Evolutionary conservation across 2,797 vertebrate genomes (phyloP).

Genomic region (Anguilla pacifica): DNA sequence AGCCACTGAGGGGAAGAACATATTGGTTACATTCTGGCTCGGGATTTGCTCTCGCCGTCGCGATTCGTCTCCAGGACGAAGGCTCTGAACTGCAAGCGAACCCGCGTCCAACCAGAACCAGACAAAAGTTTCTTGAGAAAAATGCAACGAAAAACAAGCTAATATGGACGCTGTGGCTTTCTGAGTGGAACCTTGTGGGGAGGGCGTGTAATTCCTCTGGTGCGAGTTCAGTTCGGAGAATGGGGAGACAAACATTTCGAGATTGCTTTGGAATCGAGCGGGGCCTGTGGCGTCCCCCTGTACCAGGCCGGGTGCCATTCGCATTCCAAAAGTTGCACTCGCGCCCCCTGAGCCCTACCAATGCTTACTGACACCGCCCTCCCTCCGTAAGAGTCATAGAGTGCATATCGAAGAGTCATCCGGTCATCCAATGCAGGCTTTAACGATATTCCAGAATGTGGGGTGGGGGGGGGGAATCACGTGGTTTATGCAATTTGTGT

Average conservation of each 20-base stretch:
- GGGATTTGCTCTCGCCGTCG: constrained; percentile 27
- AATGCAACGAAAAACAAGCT: constrained; percentile 26
- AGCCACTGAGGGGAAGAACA: constrained; percentile 1
- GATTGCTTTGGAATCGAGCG: background rate
- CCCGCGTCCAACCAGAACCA: constrained; percentile 28
- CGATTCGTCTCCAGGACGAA: constrained; percentile 12
- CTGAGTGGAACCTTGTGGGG: background rate
- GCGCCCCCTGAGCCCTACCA: background rate
- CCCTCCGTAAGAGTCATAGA: background rate
- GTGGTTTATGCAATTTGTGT: background rate
- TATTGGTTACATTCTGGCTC: constrained; percentile 20
- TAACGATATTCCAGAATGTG: background rate
- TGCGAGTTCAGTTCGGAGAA: background rate
- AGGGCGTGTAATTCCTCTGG: background rate
- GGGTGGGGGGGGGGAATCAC: no score
- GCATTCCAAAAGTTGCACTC: background rate
- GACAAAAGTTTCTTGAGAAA: constrained; percentile 29
- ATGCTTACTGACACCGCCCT: background rate
- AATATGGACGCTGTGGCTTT: constrained; percentile 19
- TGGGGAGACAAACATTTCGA: background rate
- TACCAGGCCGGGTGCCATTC: background rate
- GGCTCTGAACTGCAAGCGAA: constrained; percentile 26
- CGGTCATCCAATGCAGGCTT: background rate
- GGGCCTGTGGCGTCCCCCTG: no score
- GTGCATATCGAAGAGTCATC: background rate